phyloP scores from a whole-genome alignment of 2,113 vertebrate genomes.

The Austrofundulus limnaeus region DNA sequence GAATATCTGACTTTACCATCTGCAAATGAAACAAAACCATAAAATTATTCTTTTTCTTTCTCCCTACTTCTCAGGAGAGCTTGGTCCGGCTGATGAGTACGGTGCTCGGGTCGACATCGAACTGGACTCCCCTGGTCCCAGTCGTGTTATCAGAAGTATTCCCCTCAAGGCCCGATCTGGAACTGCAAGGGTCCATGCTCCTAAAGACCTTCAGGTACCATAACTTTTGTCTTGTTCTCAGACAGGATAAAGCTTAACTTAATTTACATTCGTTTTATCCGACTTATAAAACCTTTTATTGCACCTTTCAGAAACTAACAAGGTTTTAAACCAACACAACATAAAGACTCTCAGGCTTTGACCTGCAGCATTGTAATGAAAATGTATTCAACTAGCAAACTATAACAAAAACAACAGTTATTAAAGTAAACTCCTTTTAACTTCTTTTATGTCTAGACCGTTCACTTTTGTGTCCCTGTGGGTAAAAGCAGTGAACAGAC shows the following conservation, averaged over 20 bases:
- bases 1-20: background rate
- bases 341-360: too few species aligned
- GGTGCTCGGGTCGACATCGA: slow-evolving; percentile 89
- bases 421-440: too few species aligned
- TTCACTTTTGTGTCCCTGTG: slow-evolving; percentile 79
- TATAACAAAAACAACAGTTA: too few species aligned
- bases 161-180: slow-evolving; percentile 86
- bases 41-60: background rate
- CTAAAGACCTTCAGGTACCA: slow-evolving; percentile 89
- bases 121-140: slow-evolving; percentile 89
- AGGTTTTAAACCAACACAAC: background rate
- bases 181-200: slow-evolving; percentile 88
- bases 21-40: background rate
- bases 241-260: background rate
- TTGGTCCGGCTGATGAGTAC: slow-evolving; percentile 87
- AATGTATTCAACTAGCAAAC: too few species aligned
- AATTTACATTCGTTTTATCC: background rate
- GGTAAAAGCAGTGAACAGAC: slow-evolving; percentile 82
- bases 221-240: slow-evolving; percentile 1
- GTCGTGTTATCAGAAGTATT: slow-evolving; percentile 85
- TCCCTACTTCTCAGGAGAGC: slow-evolving; percentile 70
- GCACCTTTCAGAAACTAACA: background rate
- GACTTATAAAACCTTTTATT: background rate
- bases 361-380: background rate
- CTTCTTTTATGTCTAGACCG: slow-evolving; percentile 79